Evolutionary conservation across 2,888 invertebrate species (phyloP), one percentile per base, ranked within the genome.

Genomic region (Drosophila gaucha): DNA sequence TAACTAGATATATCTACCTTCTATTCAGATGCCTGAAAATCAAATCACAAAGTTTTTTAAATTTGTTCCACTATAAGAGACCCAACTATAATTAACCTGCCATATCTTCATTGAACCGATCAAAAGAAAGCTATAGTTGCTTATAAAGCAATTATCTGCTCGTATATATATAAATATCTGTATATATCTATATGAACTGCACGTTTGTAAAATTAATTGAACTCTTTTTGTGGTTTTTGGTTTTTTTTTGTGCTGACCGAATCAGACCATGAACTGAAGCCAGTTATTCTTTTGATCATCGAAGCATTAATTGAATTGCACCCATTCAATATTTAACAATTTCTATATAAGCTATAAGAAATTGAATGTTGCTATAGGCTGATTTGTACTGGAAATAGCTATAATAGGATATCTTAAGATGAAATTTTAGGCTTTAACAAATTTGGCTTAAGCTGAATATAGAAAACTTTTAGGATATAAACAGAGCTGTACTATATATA

Each of bases 221-320:
- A 3, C 28, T 44, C 3, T 26, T 41, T 55, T 41, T 43, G 57
- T 18, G 60, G 39, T 28, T 54, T 44, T 9, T 9, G 16, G 5
- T 18, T 54, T 36, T 55, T 47, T 36, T 55, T 47, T 41, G 12
- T 50, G 52, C 38, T 52, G 36, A 31, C 43, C 35, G 44, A 62
- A 63, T 62, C 26, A 62, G 63, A 63, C 63, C 63, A 63, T 63
- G 62, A 66, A 66, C 44, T 46, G 20, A 28, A 57, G 16, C 39
- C 18, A 24, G 24, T 50, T 50, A 60, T 62, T 60, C 30, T 12
- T 2, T 30, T 57, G 65, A 46, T 38, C 44, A 65, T 46, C 58
- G 41, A 35, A 16, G 49, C 59, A 62, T 35, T 46, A 18, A 46
- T 31, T 46, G 31, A 46, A 31, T 20, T 9, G 46, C 31, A 31